phyloP scores from a whole-genome alignment of 2,888 invertebrate species.

The Aphodius granarius region DNA sequence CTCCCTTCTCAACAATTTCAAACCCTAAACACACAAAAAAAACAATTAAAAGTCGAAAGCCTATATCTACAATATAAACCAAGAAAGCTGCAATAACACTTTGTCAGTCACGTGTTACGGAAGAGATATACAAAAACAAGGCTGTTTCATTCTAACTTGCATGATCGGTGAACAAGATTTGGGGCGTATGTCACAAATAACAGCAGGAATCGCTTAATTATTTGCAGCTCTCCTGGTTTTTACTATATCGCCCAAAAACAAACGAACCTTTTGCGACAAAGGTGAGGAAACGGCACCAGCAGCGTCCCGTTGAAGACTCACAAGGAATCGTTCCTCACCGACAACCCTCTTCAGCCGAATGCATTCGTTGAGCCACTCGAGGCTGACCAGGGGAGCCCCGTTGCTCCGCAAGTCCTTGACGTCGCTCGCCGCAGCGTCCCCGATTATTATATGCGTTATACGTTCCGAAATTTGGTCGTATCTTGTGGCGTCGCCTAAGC shows the following conservation, averaged over 20 bases:
- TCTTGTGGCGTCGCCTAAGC: slow-evolving; percentile 81
- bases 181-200: too few species aligned
- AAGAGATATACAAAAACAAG: too few species aligned
- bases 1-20: slow-evolving; percentile 43
- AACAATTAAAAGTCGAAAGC: not conserved
- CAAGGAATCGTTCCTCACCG: slow-evolving; percentile 56
- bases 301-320: slow-evolving; percentile 32
- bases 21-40: slow-evolving; percentile 39
- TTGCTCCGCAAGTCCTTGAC: slow-evolving; percentile 47
- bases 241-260: too few species aligned
- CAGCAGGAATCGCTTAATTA: too few species aligned
- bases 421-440: slow-evolving; percentile 59
- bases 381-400: slow-evolving; percentile 60
- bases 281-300: slow-evolving; percentile 55
- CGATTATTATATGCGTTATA: slow-evolving; percentile 80
- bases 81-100: too few species aligned
- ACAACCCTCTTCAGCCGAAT: slow-evolving; percentile 64
- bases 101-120: too few species aligned
- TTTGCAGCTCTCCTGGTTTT: too few species aligned
- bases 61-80: not conserved
- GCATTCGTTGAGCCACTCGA: slow-evolving; percentile 78
- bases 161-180: too few species aligned
- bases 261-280: slow-evolving; percentile 60
- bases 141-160: too few species aligned
- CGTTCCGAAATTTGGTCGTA: slow-evolving; percentile 75